These are phyloP conservation scores for Brachionus rubens DNA, from an alignment of 1,140 invertebrate genomes.

Conservation along the genomic window DNA sequence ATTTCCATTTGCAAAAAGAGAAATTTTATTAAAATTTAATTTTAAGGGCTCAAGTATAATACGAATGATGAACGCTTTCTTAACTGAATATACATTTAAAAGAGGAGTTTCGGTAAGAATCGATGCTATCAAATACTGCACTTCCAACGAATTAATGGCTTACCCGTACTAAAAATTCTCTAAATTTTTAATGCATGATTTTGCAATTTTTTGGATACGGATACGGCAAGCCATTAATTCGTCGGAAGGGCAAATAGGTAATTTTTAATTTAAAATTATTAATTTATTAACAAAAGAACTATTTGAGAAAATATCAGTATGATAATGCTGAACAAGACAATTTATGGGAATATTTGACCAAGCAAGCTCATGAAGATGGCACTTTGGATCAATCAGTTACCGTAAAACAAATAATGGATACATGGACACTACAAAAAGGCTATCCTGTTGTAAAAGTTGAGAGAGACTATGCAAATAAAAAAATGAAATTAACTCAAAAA, in stretches of 20 bases:
- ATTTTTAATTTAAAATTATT: too few species aligned
- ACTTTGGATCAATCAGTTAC: constrained; percentile 8
- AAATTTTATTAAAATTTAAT: neutral
- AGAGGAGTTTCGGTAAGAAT: constrained; percentile 61
- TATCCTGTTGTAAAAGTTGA: constrained; percentile 49
- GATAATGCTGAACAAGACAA: constrained; percentile 53
- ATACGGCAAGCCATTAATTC: too few species aligned
- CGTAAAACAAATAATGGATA: constrained; percentile 50
- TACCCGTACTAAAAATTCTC: too few species aligned
- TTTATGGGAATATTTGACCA: constrained; percentile 54
- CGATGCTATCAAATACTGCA: too few species aligned
- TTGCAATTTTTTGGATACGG: too few species aligned
- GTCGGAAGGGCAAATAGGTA: too few species aligned
- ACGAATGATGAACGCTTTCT: constrained; percentile 54
- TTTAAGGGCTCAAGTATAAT: constrained; percentile 74
- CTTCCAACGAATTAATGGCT: too few species aligned
- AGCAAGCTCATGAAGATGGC: constrained; percentile 45
- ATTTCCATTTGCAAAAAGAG: too few species aligned
- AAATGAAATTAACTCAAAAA: constrained; percentile 69
- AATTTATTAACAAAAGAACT: constrained; percentile 36
- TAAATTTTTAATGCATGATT: too few species aligned
- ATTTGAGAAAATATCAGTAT: constrained; percentile 52
- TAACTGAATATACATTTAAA: constrained; percentile 52
- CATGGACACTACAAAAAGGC: constrained; percentile 51
- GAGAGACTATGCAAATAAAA: constrained; percentile 58